phyloP scores from a whole-genome alignment of 2,113 vertebrate species.

The Hemiprocne comata region DNA sequence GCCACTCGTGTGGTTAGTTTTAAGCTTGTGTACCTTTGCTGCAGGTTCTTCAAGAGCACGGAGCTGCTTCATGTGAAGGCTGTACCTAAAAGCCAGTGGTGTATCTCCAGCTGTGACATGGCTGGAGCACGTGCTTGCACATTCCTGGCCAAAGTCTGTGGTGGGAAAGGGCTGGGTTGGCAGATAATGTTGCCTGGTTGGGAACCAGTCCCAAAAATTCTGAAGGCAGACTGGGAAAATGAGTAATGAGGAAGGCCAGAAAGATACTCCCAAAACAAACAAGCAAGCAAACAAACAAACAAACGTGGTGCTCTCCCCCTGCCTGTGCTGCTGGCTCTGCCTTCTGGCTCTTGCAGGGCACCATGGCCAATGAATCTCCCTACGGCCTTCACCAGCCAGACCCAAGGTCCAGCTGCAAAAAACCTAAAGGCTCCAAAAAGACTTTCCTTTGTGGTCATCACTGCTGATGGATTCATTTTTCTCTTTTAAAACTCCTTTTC shows the following conservation, averaged over 20 bases:
- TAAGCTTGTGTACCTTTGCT: neutral
- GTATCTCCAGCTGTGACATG: neutral
- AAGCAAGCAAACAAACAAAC: neutral
- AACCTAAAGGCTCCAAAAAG: neutral
- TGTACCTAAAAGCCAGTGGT: neutral
- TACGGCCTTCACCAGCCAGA: neutral
- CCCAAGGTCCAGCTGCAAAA: neutral
- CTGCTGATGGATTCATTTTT: neutral
- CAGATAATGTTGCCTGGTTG: neutral
- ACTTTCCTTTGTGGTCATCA: neutral
- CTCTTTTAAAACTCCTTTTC: neutral
- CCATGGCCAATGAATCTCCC: neutral
- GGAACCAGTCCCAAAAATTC: neutral
- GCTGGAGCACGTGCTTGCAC: fast-evolving
- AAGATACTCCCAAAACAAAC: neutral
- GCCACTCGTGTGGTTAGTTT: neutral
- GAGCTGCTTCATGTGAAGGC: neutral
- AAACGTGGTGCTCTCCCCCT: fast-evolving
- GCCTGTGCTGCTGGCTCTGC: neutral
- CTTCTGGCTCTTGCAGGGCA: neutral
- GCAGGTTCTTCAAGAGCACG: neutral
- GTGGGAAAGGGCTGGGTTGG: neutral
- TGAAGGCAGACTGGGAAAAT: neutral
- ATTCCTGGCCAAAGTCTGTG: neutral
- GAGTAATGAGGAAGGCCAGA: neutral